Conservation (phyloP, 2,888 invertebrate genomes). For the Andrena camellia region DNA sequence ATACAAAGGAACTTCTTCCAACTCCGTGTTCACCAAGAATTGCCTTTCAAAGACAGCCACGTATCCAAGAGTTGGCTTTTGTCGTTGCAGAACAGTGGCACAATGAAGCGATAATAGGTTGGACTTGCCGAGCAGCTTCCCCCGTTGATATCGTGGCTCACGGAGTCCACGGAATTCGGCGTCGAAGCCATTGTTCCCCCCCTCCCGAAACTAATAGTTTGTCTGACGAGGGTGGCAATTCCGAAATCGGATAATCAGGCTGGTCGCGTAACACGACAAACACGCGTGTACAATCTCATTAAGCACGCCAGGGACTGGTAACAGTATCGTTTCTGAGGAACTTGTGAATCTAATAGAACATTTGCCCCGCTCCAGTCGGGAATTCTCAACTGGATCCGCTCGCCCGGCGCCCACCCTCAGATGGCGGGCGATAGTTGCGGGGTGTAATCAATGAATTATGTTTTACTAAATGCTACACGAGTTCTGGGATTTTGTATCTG, state of each 20-base stretch:
- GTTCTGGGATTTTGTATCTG: neutral
- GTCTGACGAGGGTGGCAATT: constrained; percentile 51
- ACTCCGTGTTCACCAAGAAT: neutral
- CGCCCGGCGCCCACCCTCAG: constrained; percentile 1
- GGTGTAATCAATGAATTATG: neutral
- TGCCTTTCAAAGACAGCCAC: constrained; percentile 21
- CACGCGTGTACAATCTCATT: constrained; percentile 52
- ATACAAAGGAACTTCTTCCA: neutral
- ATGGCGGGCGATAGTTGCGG: neutral
- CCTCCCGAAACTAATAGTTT: constrained; percentile 58
- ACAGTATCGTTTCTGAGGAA: constrained; percentile 25
- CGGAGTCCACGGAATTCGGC: constrained; percentile 54
- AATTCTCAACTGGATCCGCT: constrained; percentile 33
- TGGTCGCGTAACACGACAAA: constrained; percentile 49
- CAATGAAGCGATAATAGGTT: constrained; percentile 65
- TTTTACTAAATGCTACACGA: neutral
- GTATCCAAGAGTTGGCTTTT: constrained; percentile 39
- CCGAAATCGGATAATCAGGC: constrained; percentile 61
- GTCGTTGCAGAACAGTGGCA: constrained; percentile 36
- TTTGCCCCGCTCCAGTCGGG: constrained; percentile 30
- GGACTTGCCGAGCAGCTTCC: constrained; percentile 38
- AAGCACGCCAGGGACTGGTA: constrained; percentile 8
- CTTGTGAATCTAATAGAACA: constrained; percentile 24
- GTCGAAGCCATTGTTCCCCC: constrained; percentile 55
- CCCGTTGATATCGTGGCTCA: constrained; percentile 42